A percentile compares a stretch with the other conserved stretches of the same genome.
Conservation (phyloP, 2,888 invertebrate species). For the Xestobium rufovillosum region DNA sequence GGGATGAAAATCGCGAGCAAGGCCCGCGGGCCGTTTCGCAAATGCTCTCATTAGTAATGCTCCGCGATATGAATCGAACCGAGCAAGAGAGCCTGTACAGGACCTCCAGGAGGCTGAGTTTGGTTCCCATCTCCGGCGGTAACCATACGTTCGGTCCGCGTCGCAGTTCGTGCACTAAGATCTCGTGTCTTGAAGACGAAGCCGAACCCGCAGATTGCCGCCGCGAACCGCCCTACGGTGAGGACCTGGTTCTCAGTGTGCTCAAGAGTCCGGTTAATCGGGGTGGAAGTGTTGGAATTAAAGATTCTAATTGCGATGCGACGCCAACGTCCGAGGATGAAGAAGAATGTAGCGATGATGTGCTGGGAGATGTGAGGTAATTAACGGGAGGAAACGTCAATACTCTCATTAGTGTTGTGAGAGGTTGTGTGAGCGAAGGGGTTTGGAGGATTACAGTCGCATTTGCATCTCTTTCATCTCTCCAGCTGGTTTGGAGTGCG, state of each 20-base stretch:
- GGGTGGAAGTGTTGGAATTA: slow-evolving; percentile 32
- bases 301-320: slow-evolving; percentile 38
- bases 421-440: no score
- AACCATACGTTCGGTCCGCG: slow-evolving; percentile 26
- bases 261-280: slow-evolving; percentile 51
- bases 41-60: slow-evolving; percentile 46
- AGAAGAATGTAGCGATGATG: slow-evolving; percentile 9
- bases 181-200: neutral
- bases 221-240: slow-evolving; percentile 26
- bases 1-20: slow-evolving; percentile 11
- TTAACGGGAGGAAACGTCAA: no score
- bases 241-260: slow-evolving; percentile 54
- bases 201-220: slow-evolving; percentile 9
- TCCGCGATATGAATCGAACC: slow-evolving; percentile 53
- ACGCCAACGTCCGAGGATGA: slow-evolving; percentile 40
- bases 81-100: slow-evolving; percentile 57
- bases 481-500: no score
- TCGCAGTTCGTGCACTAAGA: slow-evolving; percentile 13
- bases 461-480: no score
- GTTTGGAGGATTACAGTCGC: no score
- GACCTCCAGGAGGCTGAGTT: slow-evolving; percentile 52
- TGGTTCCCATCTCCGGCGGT: slow-evolving; percentile 35
- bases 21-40: slow-evolving; percentile 28
- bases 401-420: no score
- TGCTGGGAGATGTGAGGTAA: slow-evolving; percentile 32